Percentiles rank a stretch among this genome's conserved stretches.
Evolutionary conservation across 2,888 invertebrate genomes (phyloP).

Genomic region (Tribolium freemani): DNA sequence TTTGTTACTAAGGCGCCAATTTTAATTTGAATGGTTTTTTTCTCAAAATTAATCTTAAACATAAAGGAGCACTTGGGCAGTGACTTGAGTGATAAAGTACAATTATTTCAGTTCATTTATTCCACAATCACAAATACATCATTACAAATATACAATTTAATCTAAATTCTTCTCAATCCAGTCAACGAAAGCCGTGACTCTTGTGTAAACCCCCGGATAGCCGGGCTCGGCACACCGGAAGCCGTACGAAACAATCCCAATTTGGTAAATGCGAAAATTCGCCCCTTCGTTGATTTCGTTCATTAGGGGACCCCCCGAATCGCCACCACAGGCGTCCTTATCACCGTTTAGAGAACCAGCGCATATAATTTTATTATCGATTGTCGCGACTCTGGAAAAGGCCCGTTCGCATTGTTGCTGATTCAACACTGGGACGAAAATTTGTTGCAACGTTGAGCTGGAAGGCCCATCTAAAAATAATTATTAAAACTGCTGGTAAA

Average conservation of each 20-base stretch:
- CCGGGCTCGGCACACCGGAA: conserved; percentile 75
- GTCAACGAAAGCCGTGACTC: conserved; percentile 73
- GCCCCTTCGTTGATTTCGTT: conserved; percentile 51
- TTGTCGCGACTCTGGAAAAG: conserved; percentile 71
- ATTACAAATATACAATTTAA: neutral
- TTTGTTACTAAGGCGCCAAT: neutral
- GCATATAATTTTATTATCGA: conserved; percentile 78
- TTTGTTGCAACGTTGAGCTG: conserved; percentile 76
- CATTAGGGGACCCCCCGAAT: conserved; percentile 89
- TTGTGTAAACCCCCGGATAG: conserved; percentile 76
- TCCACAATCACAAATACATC: too few species aligned
- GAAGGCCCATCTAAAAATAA: conserved; percentile 76
- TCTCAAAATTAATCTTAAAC: too few species aligned
- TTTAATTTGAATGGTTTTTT: neutral
- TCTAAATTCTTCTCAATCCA: conserved; percentile 71
- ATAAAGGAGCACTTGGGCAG: too few species aligned
- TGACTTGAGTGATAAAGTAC: too few species aligned
- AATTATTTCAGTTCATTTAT: too few species aligned
- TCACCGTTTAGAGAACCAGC: conserved; percentile 78
- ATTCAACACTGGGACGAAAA: conserved; percentile 79
- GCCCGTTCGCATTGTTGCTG: conserved; percentile 74
- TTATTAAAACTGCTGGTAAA: neutral
- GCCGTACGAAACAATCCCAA: conserved; percentile 79
- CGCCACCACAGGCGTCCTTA: conserved; percentile 84
- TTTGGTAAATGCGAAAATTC: conserved; percentile 71